phyloP scores from a whole-genome alignment of 1,140 invertebrate species.

The Pogonognathellus flavescens region DNA sequence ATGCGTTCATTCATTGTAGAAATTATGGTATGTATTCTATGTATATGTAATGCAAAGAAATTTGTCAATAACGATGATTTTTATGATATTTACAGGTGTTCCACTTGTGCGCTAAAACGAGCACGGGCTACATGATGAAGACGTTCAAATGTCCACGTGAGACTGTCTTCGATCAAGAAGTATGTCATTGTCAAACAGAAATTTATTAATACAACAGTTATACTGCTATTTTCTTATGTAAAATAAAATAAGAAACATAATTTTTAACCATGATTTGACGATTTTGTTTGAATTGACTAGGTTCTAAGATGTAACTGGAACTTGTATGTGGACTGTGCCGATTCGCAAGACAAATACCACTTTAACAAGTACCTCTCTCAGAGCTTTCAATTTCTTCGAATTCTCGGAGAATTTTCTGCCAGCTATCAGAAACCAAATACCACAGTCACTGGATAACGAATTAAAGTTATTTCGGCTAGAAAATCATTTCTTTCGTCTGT shows the following conservation, averaged over 20 bases:
- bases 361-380: conserved; percentile 91
- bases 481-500: too few relatives aligned
- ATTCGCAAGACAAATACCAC: conserved; percentile 83
- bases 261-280: background rate
- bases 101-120: conserved; percentile 89
- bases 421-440: conserved; percentile 51
- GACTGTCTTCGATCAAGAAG: conserved; percentile 81
- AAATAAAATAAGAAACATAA: background rate
- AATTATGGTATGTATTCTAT: too few relatives aligned
- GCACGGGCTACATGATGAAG: conserved; percentile 88
- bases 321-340: conserved; percentile 90
- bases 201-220: background rate
- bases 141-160: conserved; percentile 90
- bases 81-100: conserved; percentile 78
- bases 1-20: too few relatives aligned
- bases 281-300: conserved; percentile 69
- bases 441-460: conserved; percentile 32
- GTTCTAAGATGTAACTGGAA: conserved; percentile 93
- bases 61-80: conserved; percentile 3
- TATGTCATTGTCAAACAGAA: conserved; percentile 33
- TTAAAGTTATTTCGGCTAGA: background rate
- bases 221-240: background rate
- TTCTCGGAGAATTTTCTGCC: conserved; percentile 83
- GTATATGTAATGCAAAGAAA: background rate
- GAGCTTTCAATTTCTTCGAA: conserved; percentile 91